phyloP scores from a whole-genome alignment of 1,140 invertebrate genomes.

The Drosophila takahashii region DNA sequence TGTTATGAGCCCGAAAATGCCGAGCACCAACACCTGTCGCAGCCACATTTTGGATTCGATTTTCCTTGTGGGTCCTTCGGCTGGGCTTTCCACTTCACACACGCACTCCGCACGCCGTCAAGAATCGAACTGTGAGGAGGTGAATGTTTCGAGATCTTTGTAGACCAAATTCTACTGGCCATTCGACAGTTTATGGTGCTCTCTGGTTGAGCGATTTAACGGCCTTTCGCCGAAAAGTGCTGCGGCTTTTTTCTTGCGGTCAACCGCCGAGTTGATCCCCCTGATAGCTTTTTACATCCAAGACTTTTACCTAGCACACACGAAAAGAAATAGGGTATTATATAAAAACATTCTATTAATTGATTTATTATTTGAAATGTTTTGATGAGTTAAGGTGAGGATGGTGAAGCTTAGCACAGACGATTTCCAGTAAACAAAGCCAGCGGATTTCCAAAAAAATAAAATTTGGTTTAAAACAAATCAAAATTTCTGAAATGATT shows the following conservation, averaged over 20 bases:
- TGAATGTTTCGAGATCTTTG: conserved; percentile 35
- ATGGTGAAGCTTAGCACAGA: too few species aligned
- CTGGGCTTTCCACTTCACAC: conserved; percentile 19
- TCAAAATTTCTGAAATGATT: too few species aligned
- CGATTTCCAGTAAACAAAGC: too few species aligned
- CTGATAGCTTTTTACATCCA: conserved; percentile 38
- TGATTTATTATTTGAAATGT: too few species aligned
- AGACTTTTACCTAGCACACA: conserved; percentile 43
- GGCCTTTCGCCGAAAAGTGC: conserved; percentile 76
- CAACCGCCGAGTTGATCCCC: conserved; percentile 34
- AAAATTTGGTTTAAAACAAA: too few species aligned
- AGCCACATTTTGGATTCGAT: conserved; percentile 46
- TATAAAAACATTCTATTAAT: background rate
- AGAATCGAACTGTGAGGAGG: conserved; percentile 66
- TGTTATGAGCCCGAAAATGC: conserved; percentile 50
- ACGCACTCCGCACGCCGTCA: conserved; percentile 56
- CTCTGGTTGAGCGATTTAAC: conserved; percentile 71
- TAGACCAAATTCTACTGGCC: conserved; percentile 58
- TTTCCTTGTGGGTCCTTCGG: conserved; percentile 15
- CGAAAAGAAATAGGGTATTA: background rate
- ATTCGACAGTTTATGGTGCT: conserved; percentile 74
- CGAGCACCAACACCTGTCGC: conserved; percentile 50
- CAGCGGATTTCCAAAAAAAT: too few species aligned
- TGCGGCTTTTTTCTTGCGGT: conserved; percentile 45
- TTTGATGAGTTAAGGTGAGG: too few species aligned